Conservation (phyloP, 2,888 invertebrate species). For the Adineta ricciae region DNA sequence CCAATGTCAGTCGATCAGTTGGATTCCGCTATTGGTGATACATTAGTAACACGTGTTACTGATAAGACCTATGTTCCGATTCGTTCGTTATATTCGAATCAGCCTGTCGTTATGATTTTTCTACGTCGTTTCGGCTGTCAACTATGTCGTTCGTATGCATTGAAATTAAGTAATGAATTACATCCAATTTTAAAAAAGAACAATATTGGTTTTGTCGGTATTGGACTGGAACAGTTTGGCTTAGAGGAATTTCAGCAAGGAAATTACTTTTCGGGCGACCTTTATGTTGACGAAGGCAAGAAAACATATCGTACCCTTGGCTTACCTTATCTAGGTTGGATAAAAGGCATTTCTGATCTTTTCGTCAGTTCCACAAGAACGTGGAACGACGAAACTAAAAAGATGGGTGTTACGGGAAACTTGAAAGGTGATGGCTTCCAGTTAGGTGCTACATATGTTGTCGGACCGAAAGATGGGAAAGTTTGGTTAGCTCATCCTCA, state of each 20-base stretch:
- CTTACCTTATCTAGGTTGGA: background rate
- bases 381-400: background rate
- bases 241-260: background rate
- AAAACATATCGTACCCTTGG: background rate
- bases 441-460: constrained; percentile 4
- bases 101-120: constrained; percentile 57
- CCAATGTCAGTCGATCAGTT: background rate
- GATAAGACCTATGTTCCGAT: background rate
- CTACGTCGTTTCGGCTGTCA: constrained; percentile 63
- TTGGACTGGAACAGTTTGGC: background rate
- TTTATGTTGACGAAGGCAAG: background rate
- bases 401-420: background rate
- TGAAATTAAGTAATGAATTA: constrained; percentile 57
- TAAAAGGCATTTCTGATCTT: background rate
- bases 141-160: constrained; percentile 60
- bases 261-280: background rate
- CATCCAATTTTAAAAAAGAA: constrained; percentile 57
- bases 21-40: background rate
- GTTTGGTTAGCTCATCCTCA: constrained; percentile 6
- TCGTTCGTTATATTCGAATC: background rate
- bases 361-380: background rate
- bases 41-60: background rate
- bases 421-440: constrained; percentile 1
- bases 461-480: background rate
- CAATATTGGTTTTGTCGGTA: constrained; percentile 48